Conservation (phyloP, 2,888 invertebrate species). For the Tetropium fuscum region DNA sequence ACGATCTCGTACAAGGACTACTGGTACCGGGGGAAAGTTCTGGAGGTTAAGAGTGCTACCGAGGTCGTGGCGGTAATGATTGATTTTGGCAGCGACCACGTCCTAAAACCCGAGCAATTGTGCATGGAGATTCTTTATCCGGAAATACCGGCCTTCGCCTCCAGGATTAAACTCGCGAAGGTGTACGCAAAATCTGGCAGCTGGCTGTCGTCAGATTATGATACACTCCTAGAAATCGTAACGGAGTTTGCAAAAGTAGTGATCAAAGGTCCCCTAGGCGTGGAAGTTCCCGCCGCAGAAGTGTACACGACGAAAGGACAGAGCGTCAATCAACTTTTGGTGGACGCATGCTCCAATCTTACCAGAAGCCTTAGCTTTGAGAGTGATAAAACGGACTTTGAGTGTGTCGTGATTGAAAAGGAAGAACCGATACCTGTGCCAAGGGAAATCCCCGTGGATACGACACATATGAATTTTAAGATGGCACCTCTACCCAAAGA, state of each 20-base stretch:
- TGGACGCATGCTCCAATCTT: slow-evolving; percentile 54
- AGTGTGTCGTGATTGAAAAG: slow-evolving; percentile 33
- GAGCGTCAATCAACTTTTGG: slow-evolving; percentile 66
- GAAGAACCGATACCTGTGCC: slow-evolving; percentile 19
- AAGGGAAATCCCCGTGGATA: slow-evolving; percentile 20
- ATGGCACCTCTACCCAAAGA: slow-evolving; percentile 20
- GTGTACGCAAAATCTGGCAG: slow-evolving; percentile 60
- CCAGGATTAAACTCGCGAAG: slow-evolving; percentile 71
- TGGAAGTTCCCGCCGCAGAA: slow-evolving; percentile 50
- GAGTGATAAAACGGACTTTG: slow-evolving; percentile 28
- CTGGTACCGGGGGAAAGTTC: slow-evolving; percentile 79
- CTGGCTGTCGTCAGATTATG: slow-evolving; percentile 71
- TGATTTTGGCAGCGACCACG: slow-evolving; percentile 87
- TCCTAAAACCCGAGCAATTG: slow-evolving; percentile 70
- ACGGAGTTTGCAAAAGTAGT: slow-evolving; percentile 68
- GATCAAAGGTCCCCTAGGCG: slow-evolving; percentile 58
- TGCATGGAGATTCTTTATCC: slow-evolving; percentile 73
- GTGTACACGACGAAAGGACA: slow-evolving; percentile 44
- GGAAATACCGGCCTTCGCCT: slow-evolving; percentile 76
- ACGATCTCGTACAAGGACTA: slow-evolving; percentile 76
- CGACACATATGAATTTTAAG: slow-evolving; percentile 24
- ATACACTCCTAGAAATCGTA: slow-evolving; percentile 71
- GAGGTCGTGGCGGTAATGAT: slow-evolving; percentile 75
- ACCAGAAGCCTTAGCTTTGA: slow-evolving; percentile 26
- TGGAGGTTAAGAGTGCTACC: slow-evolving; percentile 53